Conservation (phyloP, 1,140 invertebrate species). For the Radopholus similis region DNA sequence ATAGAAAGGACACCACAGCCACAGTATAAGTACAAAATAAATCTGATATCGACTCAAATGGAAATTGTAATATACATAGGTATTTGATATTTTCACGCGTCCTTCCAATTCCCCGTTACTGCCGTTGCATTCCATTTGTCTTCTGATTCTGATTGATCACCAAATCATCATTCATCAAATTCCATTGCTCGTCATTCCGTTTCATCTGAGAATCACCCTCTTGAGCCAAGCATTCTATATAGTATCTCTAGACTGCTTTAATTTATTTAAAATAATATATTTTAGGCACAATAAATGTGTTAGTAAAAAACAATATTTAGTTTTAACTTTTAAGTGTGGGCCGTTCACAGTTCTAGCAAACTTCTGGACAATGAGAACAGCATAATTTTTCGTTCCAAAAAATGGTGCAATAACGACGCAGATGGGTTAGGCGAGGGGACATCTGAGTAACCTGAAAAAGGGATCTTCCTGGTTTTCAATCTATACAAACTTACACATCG, state of each 20-base stretch:
- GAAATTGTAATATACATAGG: no score
- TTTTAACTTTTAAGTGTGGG: no score
- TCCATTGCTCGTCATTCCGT: not conserved
- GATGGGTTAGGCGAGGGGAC: slow-evolving; percentile 48
- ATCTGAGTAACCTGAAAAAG: slow-evolving; percentile 43
- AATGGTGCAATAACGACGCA: slow-evolving; percentile 56
- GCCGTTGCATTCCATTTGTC: not conserved
- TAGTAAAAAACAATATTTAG: no score
- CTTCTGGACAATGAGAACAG: slow-evolving; percentile 50
- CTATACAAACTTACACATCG: slow-evolving; percentile 16
- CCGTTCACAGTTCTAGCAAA: slow-evolving; percentile 45
- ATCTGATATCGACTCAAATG: no score
- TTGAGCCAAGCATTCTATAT: no score
- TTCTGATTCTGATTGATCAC: not conserved
- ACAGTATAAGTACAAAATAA: no score
- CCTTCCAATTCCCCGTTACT: not conserved
- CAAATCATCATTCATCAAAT: not conserved
- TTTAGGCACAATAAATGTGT: no score
- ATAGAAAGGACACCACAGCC: no score
- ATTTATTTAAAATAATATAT: no score
- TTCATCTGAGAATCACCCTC: no score
- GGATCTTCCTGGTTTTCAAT: no score
- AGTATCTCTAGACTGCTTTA: no score
- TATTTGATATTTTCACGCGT: not conserved
- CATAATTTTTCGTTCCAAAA: slow-evolving; percentile 59